Base-by-base conservation (phyloP, 1,140 invertebrate species). In the Scaptodrosophila lebanonensis region DNA sequence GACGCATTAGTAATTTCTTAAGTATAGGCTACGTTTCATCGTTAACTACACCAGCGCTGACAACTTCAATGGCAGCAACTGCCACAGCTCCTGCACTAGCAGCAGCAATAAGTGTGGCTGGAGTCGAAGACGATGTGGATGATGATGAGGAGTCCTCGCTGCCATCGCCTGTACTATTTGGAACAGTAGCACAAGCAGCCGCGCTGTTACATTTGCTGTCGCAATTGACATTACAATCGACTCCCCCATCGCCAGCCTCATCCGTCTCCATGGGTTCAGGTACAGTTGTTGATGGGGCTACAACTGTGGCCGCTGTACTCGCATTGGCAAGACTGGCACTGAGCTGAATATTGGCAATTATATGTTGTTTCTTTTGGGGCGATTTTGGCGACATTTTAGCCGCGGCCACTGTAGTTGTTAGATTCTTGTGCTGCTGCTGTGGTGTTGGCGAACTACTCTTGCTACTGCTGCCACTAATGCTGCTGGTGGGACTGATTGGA, bases 1-100 rank as follows among this genome's bases (percentile, higher is more conserved):
- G 75, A 35, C 84, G 83, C 85, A 87, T 82, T 27, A 87, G 61
- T 65, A 87, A 64, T 67, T 83, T 76, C 65, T 87, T 87, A 40
- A 87, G 85, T 87, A 87, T 87, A 86, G 85, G 85, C 85, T 86
- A 86, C 85, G 85, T 86, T 59, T 86, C 83, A 30, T 73, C 66
- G 68, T 71, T 85, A 32, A 76, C 53, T 44, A 71, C 57, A 38
- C 71, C 66, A 65, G 54, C 65, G 45, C 72, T 66, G 32, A 82
- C 61, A 73, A 82, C 57, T 79, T 79, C 73, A 73, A 79, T 66
- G 44, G 68, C 59, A 49, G 39, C 68, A 38, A 62, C 60, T 17
- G 61, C 39, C 6, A 67, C 53, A 16, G 60, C 64, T 39, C 53
- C 43, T 56, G 59, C 42, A 15, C 30, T 30, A 17, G 50, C 35